Evolutionary conservation across 1,140 invertebrate genomes (phyloP), one percentile per base, ranked within the genome.

Genomic region (Caligus rogercresseyi): DNA sequence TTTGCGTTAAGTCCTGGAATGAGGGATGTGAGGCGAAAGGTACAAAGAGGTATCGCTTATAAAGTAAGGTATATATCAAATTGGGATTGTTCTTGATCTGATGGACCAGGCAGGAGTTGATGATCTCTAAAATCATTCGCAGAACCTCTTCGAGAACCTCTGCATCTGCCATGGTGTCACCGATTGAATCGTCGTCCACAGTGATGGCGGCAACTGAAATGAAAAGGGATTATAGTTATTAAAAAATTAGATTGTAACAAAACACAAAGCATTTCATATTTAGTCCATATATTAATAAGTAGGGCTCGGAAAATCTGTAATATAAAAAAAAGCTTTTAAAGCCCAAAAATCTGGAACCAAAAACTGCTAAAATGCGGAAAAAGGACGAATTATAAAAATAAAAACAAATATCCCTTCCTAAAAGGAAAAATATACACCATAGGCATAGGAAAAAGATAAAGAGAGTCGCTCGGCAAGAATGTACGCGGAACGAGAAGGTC

Each of bases 61-160:
- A 97, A 1, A 99, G 77, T 59, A 98, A 75, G 1, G 91, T 89
- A 71, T 99, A 98, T 31, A 99, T 82, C 65, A 99, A 78, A 76
- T 98, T 90, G 4, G 89, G 82, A 76, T 98, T 98, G 70, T 88
- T 82, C 2, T 82, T 78, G 25, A 98, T 76, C 68, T 93, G 88
- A 73, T 87, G 82, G 0, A 84, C 83, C 52, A 97, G 76, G 70
- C 85, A 87, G 21, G 91, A 95, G 74, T 98, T 97, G 54, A 97
- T 80, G 54, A 97, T 96, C 78, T 97, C 93, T 61, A 97, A 72
- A 0, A 97, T 81, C 88, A 97, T 95, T 24, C 90, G 76, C 21
- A 99, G 76, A 1, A 98, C 92, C 77, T 98, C 94, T 76, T 98
- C 93, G 20, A 98, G 76, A n/a, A 95, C 90, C 25, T 80, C 81